Evolutionary conservation across 2,888 invertebrate genomes (phyloP), one percentile per base, ranked within the genome.

Genomic region (Baccha elongata): DNA sequence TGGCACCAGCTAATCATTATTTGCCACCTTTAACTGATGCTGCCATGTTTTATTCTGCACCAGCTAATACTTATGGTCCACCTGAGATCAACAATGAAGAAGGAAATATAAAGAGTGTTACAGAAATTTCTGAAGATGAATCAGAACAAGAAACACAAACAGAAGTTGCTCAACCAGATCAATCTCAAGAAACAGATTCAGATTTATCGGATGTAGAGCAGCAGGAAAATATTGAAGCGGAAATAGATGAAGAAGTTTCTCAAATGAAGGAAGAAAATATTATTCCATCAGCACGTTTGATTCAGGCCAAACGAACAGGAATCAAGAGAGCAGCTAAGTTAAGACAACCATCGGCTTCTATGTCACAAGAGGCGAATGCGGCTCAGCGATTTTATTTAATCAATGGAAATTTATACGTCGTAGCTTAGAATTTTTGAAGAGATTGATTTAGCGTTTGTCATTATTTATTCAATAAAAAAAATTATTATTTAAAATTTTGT

Each of bases 51-150:
- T 42, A 26, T 19, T 42, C 58, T 3, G 58, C 52, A n/a, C 78
- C 72, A 11, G 35, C 72, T 7, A 29, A 78, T 29, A 35, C 50
- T 3, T 75, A 81, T 53, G 81, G 80, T 7, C 74, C 80, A 17
- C 80, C 80, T n/a, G 69, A 71, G 11, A 17, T 46, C 0, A 23
- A 23, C 23, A 52, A 21, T 5, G 58, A 60, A 7, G 53, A 60
- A 35, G 60, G 17, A 23, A 46, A n/a, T 8, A 65, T 2, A 11
- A 73, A 23, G 15, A 55, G 21, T 26, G 11, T 40, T 3, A 5
- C 58, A 58, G 58, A 58, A 40, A 5, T 6, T 1, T 7, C 35
- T 15, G 15, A 35, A 10, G 13, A 21, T 13, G 17, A 37, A 17
- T 13, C 53, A 1, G 29, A 29, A 17, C 53, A 52, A 8, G 58